A percentile compares a stretch with the other conserved stretches of the same genome.
Conservation (phyloP, 2,888 invertebrate species). For the Dorcus parallelipipedus region DNA sequence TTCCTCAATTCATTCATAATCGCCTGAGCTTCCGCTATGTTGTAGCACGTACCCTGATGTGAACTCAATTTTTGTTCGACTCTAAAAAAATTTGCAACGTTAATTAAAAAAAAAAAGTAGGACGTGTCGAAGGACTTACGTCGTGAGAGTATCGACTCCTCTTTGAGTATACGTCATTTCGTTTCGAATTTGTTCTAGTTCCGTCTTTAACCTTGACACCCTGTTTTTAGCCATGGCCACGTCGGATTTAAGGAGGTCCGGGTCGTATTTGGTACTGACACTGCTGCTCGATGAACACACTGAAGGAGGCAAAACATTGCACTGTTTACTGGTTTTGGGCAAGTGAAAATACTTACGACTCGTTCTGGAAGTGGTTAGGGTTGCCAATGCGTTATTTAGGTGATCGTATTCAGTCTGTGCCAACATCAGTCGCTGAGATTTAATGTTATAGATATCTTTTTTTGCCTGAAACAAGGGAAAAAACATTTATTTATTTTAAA, state of each 20-base stretch:
- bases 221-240: conserved; percentile 85
- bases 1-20: conserved; percentile 90
- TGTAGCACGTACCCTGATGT: conserved; percentile 82
- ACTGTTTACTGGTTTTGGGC: neutral
- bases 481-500: too few species aligned
- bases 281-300: conserved; percentile 87
- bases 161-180: conserved; percentile 90
- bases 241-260: conserved; percentile 88
- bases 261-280: conserved; percentile 90
- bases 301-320: conserved; percentile 47
- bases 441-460: conserved; percentile 93
- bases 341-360: conserved; percentile 70
- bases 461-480: conserved; percentile 69
- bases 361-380: conserved; percentile 83
- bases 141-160: conserved; percentile 87
- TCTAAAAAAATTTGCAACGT: conserved; percentile 49
- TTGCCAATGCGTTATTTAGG: conserved; percentile 79
- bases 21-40: conserved; percentile 92
- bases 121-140: conserved; percentile 57
- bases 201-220: conserved; percentile 83
- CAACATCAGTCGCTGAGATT: conserved; percentile 87
- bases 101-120: neutral
- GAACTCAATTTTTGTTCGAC: conserved; percentile 86
- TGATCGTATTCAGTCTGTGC: conserved; percentile 96
- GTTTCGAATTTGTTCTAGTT: conserved; percentile 85